These are phyloP conservation scores for Apogon talboti DNA, from an alignment of 2,797 vertebrate species.

Conservation along the genomic window DNA sequence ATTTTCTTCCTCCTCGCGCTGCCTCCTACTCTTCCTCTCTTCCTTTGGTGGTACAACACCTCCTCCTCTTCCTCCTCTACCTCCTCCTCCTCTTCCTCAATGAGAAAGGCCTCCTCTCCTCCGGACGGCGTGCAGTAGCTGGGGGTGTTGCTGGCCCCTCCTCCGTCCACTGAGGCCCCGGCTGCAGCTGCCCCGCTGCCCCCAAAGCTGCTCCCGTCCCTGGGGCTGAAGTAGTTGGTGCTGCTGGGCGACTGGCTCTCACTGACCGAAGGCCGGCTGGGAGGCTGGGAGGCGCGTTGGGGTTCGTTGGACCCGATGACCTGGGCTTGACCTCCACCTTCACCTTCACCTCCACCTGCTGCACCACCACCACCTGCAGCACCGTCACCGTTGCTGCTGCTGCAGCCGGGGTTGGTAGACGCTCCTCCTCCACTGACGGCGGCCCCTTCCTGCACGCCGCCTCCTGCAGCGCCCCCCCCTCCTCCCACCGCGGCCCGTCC, in stretches of 20 bases:
- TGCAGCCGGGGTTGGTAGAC: slow-evolving; percentile 61
- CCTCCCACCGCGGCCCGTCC: slow-evolving; percentile 58
- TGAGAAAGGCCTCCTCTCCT: slow-evolving; percentile 83
- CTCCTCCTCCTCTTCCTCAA: slow-evolving; percentile 78
- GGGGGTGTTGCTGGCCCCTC: slow-evolving; percentile 86
- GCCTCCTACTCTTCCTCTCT: slow-evolving; percentile 72
- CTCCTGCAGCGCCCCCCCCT: slow-evolving; percentile 10
- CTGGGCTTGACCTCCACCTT: slow-evolving; percentile 29
- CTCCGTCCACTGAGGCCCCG: slow-evolving; percentile 67
- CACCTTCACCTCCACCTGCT: not conserved
- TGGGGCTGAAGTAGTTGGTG: slow-evolving; percentile 94
- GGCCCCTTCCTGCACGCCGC: slow-evolving; percentile 19
- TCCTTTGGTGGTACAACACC: slow-evolving; percentile 72
- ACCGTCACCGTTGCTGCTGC: slow-evolving; percentile 64
- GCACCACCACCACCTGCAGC: not conserved
- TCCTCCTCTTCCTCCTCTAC: slow-evolving; percentile 72
- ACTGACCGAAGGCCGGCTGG: slow-evolving; percentile 75
- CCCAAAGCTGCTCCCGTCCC: slow-evolving; percentile 76
- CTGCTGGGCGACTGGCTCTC: slow-evolving; percentile 95
- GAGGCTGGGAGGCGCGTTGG: slow-evolving; percentile 52
- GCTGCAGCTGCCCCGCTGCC: slow-evolving; percentile 59
- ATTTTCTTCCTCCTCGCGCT: slow-evolving; percentile 78
- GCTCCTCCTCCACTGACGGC: slow-evolving; percentile 44
- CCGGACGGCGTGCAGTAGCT: slow-evolving; percentile 90
- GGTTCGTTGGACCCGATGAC: slow-evolving; percentile 63